phyloP scores from a whole-genome alignment of 1,140 invertebrate species.

The Nixonia krombeini region DNA sequence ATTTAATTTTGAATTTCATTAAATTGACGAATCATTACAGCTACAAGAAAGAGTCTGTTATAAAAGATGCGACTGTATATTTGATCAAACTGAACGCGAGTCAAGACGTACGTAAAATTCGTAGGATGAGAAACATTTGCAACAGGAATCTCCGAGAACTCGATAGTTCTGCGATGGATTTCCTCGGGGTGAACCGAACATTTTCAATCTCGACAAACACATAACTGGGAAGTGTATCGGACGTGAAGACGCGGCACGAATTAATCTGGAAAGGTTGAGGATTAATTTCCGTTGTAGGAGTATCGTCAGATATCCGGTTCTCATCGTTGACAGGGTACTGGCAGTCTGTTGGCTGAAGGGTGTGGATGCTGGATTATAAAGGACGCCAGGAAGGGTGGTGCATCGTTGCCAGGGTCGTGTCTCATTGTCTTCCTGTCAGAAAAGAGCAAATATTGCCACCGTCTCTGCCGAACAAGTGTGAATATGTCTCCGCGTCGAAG shows the following conservation, averaged over 20 bases:
- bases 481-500: constrained; percentile 25
- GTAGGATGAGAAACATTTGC: no score
- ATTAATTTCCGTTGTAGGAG: constrained; percentile 62
- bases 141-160: no score
- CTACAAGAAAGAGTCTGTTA: no score
- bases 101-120: no score
- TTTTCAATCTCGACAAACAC: constrained; percentile 9
- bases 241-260: constrained; percentile 35
- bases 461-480: constrained; percentile 50
- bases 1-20: no score
- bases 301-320: constrained; percentile 52
- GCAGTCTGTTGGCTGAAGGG: constrained; percentile 53
- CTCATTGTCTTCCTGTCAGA: constrained; percentile 68
- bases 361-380: constrained; percentile 60
- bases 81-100: no score
- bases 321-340: constrained; percentile 27
- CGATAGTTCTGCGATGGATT: no score
- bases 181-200: no score
- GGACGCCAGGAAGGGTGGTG: constrained; percentile 54
- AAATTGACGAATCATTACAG: no score
- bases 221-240: constrained; percentile 21
- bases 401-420: constrained; percentile 58
- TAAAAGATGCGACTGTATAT: no score
- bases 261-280: constrained; percentile 57
- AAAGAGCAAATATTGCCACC: constrained; percentile 69